A percentile compares a stretch with the other conserved stretches of the same genome.
phyloP scores from a whole-genome alignment of 2,888 invertebrate species.

The Chrysolina americana region DNA sequence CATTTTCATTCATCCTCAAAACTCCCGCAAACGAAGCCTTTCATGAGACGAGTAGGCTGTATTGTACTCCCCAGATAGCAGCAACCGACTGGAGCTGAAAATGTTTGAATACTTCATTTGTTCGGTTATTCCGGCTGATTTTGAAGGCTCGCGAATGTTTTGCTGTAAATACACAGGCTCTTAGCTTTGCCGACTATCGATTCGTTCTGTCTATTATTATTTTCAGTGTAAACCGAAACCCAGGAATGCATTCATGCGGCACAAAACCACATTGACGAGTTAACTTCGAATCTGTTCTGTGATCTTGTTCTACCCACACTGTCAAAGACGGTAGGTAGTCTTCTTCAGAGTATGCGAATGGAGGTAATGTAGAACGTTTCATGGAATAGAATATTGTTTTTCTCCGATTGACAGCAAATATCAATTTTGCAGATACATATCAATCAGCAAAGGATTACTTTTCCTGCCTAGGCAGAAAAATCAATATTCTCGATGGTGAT shows the following conservation, averaged over 20 bases:
- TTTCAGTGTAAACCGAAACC: neutral
- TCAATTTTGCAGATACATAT: no score
- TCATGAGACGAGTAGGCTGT: constrained; percentile 16
- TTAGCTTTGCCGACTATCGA: neutral
- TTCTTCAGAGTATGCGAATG: neutral
- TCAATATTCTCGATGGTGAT: no score
- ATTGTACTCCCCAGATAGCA: constrained; percentile 13
- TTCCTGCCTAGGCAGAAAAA: no score
- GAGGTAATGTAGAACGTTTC: neutral
- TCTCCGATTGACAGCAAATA: no score
- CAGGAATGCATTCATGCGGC: no score
- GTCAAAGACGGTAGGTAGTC: no score
- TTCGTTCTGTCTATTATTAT: neutral
- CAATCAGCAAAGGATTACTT: no score
- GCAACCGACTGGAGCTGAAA: constrained; percentile 12
- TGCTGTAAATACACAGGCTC: neutral
- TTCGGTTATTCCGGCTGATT: neutral
- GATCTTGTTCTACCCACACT: no score
- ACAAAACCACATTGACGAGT: no score
- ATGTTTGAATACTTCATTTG: constrained; percentile 20
- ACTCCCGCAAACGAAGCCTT: constrained; percentile 21
- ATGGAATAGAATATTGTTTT: neutral
- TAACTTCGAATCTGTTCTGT: no score
- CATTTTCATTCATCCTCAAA: constrained; percentile 22
- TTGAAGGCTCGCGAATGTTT: neutral